phyloP scores from a whole-genome alignment of 2,113 vertebrate genomes.

The Kryptolebias marmoratus region DNA sequence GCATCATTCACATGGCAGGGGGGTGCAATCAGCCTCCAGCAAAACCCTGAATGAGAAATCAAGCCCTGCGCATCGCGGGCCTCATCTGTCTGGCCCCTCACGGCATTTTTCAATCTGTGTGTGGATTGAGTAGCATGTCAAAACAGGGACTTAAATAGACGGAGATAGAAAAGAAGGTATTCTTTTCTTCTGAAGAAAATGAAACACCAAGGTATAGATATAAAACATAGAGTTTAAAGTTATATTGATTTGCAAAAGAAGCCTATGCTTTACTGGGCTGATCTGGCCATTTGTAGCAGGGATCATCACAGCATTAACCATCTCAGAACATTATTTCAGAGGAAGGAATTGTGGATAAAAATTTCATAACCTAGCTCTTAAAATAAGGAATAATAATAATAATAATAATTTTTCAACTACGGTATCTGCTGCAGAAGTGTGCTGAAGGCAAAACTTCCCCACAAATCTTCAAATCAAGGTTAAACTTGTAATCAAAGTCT shows the following conservation, averaged over 20 bases:
- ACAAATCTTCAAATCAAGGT: constrained; percentile 43
- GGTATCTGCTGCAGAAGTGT: constrained; percentile 25
- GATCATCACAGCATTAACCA: constrained; percentile 34
- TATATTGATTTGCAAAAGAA: constrained; percentile 53
- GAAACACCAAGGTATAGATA: constrained; percentile 40
- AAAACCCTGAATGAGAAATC: constrained; percentile 58
- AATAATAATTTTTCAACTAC: constrained; percentile 11
- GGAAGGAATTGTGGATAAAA: constrained; percentile 23
- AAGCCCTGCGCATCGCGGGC: constrained; percentile 50
- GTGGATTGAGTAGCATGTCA: constrained; percentile 46
- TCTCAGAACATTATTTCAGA: constrained; percentile 29
- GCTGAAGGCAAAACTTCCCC: constrained; percentile 22
- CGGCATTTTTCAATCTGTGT: constrained; percentile 65
- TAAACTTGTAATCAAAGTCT: constrained; percentile 52
- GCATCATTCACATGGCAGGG: constrained; percentile 61
- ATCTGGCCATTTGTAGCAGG: constrained; percentile 43
- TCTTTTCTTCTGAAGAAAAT: constrained; percentile 28
- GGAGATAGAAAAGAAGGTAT: constrained; percentile 39
- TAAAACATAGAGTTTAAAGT: constrained; percentile 42
- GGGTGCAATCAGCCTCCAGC: constrained; percentile 61
- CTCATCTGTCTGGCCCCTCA: constrained; percentile 64
- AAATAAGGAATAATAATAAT: constrained; percentile 36
- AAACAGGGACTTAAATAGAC: constrained; percentile 60
- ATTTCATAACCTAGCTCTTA: constrained; percentile 13
- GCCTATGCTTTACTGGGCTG: constrained; percentile 52